Conservation (phyloP, 1,140 invertebrate genomes). For the Holotrichia oblita region DNA sequence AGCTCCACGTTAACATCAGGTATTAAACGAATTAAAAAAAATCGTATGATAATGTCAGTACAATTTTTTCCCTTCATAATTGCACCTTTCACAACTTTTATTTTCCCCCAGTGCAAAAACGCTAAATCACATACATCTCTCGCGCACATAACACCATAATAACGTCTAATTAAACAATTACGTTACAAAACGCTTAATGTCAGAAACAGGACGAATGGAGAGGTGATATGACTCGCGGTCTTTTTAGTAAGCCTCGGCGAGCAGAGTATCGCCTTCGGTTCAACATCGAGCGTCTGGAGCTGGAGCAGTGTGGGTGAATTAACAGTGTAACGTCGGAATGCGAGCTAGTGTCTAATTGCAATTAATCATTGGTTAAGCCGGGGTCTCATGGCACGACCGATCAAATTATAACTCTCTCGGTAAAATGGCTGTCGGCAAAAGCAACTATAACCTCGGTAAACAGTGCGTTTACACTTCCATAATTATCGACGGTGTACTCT, state of each 20-base stretch:
- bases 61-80: neutral
- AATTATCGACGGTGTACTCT: conserved; percentile 50
- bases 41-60: too few species aligned
- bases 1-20: too few species aligned
- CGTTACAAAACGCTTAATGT: conserved; percentile 32
- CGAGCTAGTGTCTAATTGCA: conserved; percentile 57
- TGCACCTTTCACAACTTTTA: conserved; percentile 13
- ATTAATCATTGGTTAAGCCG: conserved; percentile 59
- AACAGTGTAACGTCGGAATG: conserved; percentile 39
- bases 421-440: conserved; percentile 54
- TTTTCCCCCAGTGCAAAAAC: neutral
- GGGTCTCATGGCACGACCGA: conserved; percentile 59
- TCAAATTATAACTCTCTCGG: conserved; percentile 59
- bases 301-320: conserved; percentile 34
- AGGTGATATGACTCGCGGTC: conserved; percentile 29
- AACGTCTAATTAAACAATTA: conserved; percentile 31
- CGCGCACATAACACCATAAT: conserved; percentile 24
- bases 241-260: conserved; percentile 20
- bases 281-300: neutral
- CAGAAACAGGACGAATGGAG: conserved; percentile 17
- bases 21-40: too few species aligned
- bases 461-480: conserved; percentile 59
- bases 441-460: conserved; percentile 58
- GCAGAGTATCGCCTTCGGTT: conserved; percentile 19
- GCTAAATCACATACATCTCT: neutral